Percentiles rank a stretch among this genome's conserved stretches.
Conservation (phyloP, 2,888 invertebrate species). For the Zaprionus obscuricornis region DNA sequence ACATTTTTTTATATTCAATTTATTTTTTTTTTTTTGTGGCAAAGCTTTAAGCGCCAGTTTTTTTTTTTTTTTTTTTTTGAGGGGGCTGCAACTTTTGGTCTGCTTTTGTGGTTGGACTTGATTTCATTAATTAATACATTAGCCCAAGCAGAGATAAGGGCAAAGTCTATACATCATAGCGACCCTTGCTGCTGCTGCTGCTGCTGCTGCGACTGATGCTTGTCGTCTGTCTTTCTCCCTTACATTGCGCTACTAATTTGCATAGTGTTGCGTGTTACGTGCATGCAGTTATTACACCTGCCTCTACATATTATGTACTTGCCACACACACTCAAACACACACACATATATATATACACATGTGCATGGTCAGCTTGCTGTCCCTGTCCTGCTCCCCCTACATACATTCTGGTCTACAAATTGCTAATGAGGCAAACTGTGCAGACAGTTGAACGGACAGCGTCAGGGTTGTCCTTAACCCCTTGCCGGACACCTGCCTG, state of each 20-base stretch:
- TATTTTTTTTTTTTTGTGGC: constrained; percentile 29
- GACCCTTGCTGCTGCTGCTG: constrained; percentile 14
- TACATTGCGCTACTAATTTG: constrained; percentile 43
- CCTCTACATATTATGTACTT: constrained; percentile 46
- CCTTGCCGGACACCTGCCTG: constrained; percentile 45
- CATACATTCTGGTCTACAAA: too few relatives aligned
- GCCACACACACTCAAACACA: neutral
- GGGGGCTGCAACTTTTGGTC: constrained; percentile 28
- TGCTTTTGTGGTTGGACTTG: constrained; percentile 40
- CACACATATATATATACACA: constrained; percentile 9
- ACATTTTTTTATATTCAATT: constrained; percentile 6
- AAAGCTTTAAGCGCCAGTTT: constrained; percentile 41
- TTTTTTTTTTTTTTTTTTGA: too few relatives aligned
- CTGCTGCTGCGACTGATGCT: too few relatives aligned
- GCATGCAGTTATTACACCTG: constrained; percentile 69
- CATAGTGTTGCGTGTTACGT: constrained; percentile 74
- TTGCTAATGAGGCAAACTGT: constrained; percentile 51
- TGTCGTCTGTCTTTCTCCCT: neutral
- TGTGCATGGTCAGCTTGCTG: constrained; percentile 14
- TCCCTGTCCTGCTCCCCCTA: too few relatives aligned
- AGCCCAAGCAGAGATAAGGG: constrained; percentile 48
- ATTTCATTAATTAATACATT: constrained; percentile 63
- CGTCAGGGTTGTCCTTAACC: constrained; percentile 39
- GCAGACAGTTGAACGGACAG: constrained; percentile 20
- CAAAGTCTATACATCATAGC: constrained; percentile 11